Percentiles rank a stretch among this genome's conserved stretches.
These are phyloP conservation scores for Trachemys scripta DNA, from an alignment of 2,113 vertebrate species.

Conservation along the genomic window DNA sequence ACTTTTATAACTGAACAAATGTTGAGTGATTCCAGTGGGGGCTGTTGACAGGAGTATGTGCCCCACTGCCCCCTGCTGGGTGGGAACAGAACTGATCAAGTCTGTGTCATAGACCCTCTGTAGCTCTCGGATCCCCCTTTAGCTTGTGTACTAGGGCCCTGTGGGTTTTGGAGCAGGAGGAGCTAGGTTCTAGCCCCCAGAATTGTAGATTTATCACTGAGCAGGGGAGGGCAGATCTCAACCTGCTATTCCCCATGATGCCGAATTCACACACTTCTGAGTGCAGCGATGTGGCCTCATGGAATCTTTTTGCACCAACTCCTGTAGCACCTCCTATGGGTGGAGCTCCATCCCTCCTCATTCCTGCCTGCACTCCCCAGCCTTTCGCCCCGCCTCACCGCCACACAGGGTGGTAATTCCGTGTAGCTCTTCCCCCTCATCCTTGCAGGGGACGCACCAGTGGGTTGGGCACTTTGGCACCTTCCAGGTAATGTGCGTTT, in stretches of 20 bases:
- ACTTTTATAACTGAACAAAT: neutral
- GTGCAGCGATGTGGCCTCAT: neutral
- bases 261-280: neutral
- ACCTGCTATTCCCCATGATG: neutral
- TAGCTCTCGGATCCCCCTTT: neutral
- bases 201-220: neutral
- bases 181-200: neutral
- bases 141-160: neutral
- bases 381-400: rapidly evolving
- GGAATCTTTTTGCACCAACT: neutral
- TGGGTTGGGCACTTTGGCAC: neutral
- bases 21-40: too few relatives aligned
- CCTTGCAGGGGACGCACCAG: neutral
- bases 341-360: neutral
- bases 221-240: neutral
- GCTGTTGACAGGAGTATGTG: neutral
- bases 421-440: neutral
- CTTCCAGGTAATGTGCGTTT: neutral
- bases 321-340: neutral
- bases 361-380: neutral
- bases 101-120: neutral
- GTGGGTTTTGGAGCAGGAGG: neutral
- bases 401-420: neutral
- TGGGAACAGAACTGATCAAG: neutral
- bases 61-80: neutral